phyloP scores from a whole-genome alignment of 2,113 vertebrate genomes.

The Oreochromis spilurus region DNA sequence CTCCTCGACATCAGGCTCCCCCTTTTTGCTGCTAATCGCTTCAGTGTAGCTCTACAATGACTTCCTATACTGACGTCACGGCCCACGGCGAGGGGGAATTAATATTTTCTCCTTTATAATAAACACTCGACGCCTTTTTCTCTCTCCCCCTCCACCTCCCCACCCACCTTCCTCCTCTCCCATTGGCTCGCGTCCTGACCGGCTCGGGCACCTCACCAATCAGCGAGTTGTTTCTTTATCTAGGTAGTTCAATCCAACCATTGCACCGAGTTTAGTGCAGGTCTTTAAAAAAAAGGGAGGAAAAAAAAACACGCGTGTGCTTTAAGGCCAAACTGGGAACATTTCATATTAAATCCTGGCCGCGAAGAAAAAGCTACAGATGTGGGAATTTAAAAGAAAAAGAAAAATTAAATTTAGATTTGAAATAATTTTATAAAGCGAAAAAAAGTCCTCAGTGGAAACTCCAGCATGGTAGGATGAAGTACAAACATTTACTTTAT shows the following conservation, averaged over 20 bases:
- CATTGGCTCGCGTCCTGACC: conserved; percentile 81
- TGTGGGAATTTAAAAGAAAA: not conserved
- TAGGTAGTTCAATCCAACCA: conserved; percentile 58
- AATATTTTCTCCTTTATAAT: conserved; percentile 78
- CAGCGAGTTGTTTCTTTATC: conserved; percentile 63
- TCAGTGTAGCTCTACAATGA: conserved; percentile 83
- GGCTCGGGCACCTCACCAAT: conserved; percentile 78
- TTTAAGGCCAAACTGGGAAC: conserved; percentile 35
- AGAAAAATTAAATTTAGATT: not conserved
- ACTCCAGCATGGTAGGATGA: conserved; percentile 7
- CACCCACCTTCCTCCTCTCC: conserved; percentile 19
- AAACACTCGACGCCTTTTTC: conserved; percentile 73
- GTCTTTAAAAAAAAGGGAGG: not conserved
- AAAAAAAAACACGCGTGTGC: not conserved
- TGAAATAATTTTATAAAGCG: not conserved
- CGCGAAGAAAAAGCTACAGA: not conserved
- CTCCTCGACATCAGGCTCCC: conserved; percentile 82
- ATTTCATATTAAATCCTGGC: not conserved
- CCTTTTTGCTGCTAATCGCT: conserved; percentile 85
- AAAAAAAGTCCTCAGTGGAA: not conserved
- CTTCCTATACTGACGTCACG: conserved; percentile 94
- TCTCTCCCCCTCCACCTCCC: not conserved
- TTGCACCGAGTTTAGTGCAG: conserved; percentile 52
- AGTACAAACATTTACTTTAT: not conserved
- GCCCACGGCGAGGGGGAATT: conserved; percentile 71